Evolutionary conservation across 2,113 vertebrate species (phyloP).

Genomic region (Microtus oregoni): DNA sequence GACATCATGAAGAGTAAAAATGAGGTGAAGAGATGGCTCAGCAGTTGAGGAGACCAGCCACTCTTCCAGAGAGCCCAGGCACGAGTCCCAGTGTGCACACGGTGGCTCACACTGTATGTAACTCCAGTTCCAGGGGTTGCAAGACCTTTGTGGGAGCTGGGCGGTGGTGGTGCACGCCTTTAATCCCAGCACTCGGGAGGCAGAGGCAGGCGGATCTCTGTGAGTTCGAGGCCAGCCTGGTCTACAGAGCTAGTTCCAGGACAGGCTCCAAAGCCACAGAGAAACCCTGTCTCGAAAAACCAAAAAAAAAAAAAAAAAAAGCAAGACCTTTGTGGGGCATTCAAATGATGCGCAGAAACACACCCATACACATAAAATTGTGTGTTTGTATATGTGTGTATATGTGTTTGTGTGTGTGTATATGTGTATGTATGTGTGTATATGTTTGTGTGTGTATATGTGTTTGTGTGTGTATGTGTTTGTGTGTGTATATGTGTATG

Average conservation of each 20-base stretch:
- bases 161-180: too few relatives aligned
- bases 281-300: too few relatives aligned
- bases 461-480: accelerated
- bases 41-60: background rate
- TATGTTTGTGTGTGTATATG: accelerated
- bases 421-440: accelerated
- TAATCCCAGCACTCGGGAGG: too few relatives aligned
- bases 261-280: too few relatives aligned
- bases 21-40: background rate
- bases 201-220: too few relatives aligned
- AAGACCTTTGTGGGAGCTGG: background rate
- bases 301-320: too few relatives aligned
- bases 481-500: background rate
- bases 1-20: background rate
- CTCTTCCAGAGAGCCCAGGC: background rate
- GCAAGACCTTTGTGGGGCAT: background rate
- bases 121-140: background rate
- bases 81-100: background rate
- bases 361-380: background rate
- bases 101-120: background rate
- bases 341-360: background rate
- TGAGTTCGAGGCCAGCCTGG: too few relatives aligned
- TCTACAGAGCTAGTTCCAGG: too few relatives aligned
- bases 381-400: background rate
- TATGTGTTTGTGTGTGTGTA: too few relatives aligned